Percentiles rank a stretch among this genome's conserved stretches.
These are phyloP conservation scores for Ecdyonurus torrentis DNA, from an alignment of 2,888 invertebrate species.

Conservation along the genomic window DNA sequence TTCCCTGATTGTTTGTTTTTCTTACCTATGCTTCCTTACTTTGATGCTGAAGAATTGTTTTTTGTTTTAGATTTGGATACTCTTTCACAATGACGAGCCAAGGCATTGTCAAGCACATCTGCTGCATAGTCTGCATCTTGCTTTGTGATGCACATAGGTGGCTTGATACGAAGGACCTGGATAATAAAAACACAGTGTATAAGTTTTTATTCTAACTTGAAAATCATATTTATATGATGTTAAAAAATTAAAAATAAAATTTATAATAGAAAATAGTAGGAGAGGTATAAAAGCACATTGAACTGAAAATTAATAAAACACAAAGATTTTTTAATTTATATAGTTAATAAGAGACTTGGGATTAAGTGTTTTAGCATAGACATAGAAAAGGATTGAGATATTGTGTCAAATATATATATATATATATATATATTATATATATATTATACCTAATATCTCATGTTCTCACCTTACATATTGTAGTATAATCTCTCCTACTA, in stretches of 20 bases:
- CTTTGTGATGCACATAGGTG: constrained; percentile 85
- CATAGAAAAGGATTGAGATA: background rate
- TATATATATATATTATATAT: too few relatives aligned
- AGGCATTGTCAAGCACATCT: constrained; percentile 38
- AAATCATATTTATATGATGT: background rate
- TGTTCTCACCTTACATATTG: too few relatives aligned
- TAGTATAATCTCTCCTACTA: too few relatives aligned
- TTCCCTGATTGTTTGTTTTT: too few relatives aligned
- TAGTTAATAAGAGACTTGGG: background rate
- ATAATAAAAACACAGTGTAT: constrained; percentile 16
- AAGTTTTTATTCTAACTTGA: constrained; percentile 1
- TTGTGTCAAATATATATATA: too few relatives aligned
- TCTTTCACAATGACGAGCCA: constrained; percentile 4
- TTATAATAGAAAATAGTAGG: background rate
- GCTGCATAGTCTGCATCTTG: constrained; percentile 65
- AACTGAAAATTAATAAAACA: too few relatives aligned
- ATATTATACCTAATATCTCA: too few relatives aligned
- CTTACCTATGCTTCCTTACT: too few relatives aligned
- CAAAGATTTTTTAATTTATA: too few relatives aligned
- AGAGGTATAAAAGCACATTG: background rate
- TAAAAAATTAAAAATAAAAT: background rate
- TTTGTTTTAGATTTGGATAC: too few relatives aligned
- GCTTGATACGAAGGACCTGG: constrained; percentile 79
- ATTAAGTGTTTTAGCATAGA: too few relatives aligned
- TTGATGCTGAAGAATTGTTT: too few relatives aligned